phyloP scores from a whole-genome alignment of 2,113 vertebrate species.

The Gadus macrocephalus region DNA sequence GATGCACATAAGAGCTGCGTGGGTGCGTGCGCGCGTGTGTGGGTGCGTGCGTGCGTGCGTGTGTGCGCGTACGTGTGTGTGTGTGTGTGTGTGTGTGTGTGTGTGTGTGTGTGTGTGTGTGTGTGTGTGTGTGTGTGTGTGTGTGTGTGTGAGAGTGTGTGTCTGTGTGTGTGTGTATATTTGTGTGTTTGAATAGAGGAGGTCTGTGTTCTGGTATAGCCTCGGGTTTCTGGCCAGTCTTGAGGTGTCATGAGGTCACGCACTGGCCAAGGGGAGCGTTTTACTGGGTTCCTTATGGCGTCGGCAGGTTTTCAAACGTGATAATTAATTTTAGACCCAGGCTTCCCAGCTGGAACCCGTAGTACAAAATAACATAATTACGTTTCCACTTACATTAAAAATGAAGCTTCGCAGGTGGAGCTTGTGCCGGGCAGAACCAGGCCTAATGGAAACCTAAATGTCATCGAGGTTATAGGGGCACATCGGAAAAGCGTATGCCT shows the following conservation, averaged over 20 bases:
- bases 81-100: too few species aligned
- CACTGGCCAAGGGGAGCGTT: constrained; percentile 28
- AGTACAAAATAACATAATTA: constrained; percentile 40
- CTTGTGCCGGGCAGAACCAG: constrained; percentile 14
- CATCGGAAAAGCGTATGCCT: neutral
- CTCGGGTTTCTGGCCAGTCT: neutral
- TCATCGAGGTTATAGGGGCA: constrained; percentile 5
- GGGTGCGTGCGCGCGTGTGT: too few species aligned
- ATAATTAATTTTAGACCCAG: constrained; percentile 51
- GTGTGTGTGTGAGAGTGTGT: neutral
- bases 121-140: neutral
- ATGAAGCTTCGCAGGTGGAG: constrained; percentile 41
- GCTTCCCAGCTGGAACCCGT: constrained; percentile 49
- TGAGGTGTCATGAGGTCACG: neutral
- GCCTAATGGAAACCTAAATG: constrained; percentile 18
- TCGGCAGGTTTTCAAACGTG: constrained; percentile 36
- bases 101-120: too few species aligned
- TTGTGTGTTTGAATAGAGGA: neutral
- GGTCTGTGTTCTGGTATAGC: neutral
- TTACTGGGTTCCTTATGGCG: constrained; percentile 28
- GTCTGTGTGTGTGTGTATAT: neutral
- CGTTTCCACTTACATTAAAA: constrained; percentile 46
- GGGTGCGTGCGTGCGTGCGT: too few species aligned
- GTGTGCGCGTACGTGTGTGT: too few species aligned
- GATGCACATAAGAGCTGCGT: too few species aligned